A percentile compares a stretch with the other conserved stretches of the same genome.
These are phyloP conservation scores for Oreochromis spilurus DNA, from an alignment of 2,113 vertebrate genomes.

Conservation along the genomic window DNA sequence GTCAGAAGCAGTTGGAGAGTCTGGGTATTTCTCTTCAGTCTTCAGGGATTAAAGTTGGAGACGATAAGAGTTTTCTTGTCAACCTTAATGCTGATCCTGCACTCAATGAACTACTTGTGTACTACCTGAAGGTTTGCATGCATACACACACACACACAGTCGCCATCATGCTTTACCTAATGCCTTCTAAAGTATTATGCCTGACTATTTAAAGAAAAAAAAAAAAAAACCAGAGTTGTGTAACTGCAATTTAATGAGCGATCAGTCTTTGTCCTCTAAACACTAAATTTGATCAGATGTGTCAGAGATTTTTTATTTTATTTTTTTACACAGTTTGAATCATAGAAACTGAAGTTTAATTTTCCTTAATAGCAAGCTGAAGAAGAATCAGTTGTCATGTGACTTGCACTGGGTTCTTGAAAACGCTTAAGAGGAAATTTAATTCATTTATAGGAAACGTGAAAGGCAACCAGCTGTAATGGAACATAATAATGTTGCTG, in stretches of 20 bases:
- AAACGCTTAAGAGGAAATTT: not conserved
- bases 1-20: conserved; percentile 93
- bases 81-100: conserved; percentile 97
- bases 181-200: not conserved
- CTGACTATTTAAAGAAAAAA: fast-evolving
- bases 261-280: not conserved
- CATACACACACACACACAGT: not conserved
- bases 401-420: not conserved
- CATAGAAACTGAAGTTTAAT: not conserved
- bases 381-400: not conserved
- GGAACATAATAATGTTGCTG: not conserved
- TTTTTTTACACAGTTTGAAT: not conserved
- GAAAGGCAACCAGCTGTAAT: not conserved
- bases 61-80: conserved; percentile 95
- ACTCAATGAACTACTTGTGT: conserved; percentile 94
- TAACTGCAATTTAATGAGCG: not conserved
- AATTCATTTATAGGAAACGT: not conserved
- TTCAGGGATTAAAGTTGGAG: conserved; percentile 94
- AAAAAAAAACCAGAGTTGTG: not conserved
- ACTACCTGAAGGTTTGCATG: conserved; percentile 88
- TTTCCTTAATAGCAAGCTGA: not conserved
- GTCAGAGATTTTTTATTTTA: fast-evolving
- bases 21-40: conserved; percentile 77
- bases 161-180: not conserved
- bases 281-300: not conserved